phyloP scores from a whole-genome alignment of 2,113 vertebrate genomes.

The Podiceps cristatus region DNA sequence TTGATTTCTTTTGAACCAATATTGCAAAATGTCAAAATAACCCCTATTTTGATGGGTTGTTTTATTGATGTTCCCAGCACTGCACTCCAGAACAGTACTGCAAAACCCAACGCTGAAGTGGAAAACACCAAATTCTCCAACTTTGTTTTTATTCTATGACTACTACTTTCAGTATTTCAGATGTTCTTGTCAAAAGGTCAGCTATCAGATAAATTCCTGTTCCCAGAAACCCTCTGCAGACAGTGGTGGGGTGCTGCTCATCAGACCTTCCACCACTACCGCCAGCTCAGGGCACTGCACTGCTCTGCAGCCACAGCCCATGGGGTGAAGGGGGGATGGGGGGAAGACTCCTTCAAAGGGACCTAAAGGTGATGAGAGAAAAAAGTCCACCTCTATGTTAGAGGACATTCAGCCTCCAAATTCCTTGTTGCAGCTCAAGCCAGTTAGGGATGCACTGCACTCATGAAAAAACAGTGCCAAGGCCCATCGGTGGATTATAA shows the following conservation, averaged over 20 bases:
- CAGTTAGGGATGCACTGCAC: not conserved
- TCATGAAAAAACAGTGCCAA: fast-evolving
- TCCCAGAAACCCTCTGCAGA: not conserved
- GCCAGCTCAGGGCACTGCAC: not conserved
- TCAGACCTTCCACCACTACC: not conserved
- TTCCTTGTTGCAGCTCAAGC: fast-evolving
- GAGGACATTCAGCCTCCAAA: not conserved
- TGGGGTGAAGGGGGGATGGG: no score
- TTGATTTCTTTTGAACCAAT: not conserved
- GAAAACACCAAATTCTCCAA: not conserved
- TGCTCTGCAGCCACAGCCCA: not conserved
- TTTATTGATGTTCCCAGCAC: not conserved
- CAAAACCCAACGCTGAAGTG: not conserved
- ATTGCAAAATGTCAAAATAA: not conserved
- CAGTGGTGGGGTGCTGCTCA: not conserved
- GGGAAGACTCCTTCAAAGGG: not conserved
- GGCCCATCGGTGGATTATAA: fast-evolving
- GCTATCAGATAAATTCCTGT: not conserved
- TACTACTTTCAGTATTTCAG: not conserved
- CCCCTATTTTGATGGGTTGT: not conserved
- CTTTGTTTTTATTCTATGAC: not conserved
- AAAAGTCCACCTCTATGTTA: fast-evolving
- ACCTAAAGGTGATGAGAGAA: no score
- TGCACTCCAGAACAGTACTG: not conserved
- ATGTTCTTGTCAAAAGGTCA: not conserved